These are phyloP conservation scores for Cyprinodon diabolis DNA, from an alignment of 2,797 vertebrate species.

Conservation along the genomic window DNA sequence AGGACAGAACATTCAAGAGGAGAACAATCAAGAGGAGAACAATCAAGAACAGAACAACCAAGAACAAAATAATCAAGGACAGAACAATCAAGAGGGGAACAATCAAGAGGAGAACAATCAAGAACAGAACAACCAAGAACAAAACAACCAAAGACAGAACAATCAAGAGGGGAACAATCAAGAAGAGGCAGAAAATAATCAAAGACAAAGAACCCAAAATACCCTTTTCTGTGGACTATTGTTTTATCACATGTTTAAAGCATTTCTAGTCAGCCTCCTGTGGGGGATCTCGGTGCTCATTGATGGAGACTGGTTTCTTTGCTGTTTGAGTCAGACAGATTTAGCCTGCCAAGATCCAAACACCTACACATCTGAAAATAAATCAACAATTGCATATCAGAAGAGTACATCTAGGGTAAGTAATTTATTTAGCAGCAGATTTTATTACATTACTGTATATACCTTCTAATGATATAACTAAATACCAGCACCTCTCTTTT, in stretches of 20 bases:
- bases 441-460: background rate
- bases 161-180: no score
- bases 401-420: background rate
- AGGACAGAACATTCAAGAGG: no score
- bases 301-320: slow-evolving; percentile 7
- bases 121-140: no score
- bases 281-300: background rate
- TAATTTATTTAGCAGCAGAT: background rate
- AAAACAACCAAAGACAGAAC: no score
- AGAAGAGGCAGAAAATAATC: no score
- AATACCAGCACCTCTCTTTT: background rate
- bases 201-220: no score
- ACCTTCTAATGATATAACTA: background rate
- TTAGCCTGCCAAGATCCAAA: background rate
- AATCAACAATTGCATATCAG: background rate
- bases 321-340: background rate
- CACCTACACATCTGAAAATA: background rate
- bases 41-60: no score
- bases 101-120: no score
- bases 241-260: background rate
- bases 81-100: no score
- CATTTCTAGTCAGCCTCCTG: background rate
- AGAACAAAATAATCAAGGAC: no score
- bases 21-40: no score
- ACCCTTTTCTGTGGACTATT: background rate